These are phyloP conservation scores for Siniperca scherzeri DNA, from an alignment of 2,797 vertebrate species.

Conservation along the genomic window DNA sequence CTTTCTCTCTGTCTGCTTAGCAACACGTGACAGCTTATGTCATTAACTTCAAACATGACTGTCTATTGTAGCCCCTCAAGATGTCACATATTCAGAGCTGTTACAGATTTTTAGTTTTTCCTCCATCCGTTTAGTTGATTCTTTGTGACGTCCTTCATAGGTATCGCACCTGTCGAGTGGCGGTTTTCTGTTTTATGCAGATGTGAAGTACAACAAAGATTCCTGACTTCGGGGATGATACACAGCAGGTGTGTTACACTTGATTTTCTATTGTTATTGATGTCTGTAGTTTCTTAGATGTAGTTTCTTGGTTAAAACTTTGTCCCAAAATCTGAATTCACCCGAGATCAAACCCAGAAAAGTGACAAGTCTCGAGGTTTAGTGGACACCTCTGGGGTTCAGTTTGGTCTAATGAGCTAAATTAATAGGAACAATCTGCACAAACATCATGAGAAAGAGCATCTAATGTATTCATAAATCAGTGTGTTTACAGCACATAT, in stretches of 20 bases:
- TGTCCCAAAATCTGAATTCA: too few species aligned
- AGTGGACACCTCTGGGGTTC: not conserved
- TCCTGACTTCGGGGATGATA: too few species aligned
- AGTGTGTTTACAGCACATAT: not conserved
- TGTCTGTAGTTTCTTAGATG: too few species aligned
- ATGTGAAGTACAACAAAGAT: too few species aligned
- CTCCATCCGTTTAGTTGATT: not conserved
- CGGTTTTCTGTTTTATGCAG: too few species aligned
- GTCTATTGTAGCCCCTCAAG: not conserved
- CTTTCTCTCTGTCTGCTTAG: not conserved
- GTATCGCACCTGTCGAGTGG: not conserved
- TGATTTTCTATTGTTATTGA: too few species aligned
- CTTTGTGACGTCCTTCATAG: not conserved
- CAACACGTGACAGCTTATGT: not conserved
- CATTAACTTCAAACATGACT: not conserved
- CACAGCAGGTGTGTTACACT: too few species aligned
- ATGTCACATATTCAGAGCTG: not conserved
- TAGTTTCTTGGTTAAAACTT: too few species aligned
- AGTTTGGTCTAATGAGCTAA: not conserved
- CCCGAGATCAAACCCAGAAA: too few species aligned
- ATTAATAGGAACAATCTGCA: not conserved
- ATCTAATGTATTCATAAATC: too few species aligned
- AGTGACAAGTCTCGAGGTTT: too few species aligned
- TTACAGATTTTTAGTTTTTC: not conserved
- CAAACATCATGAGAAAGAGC: not conserved